Evolutionary conservation across 2,113 vertebrate species (phyloP).

Genomic region (Oophaga pumilio): DNA sequence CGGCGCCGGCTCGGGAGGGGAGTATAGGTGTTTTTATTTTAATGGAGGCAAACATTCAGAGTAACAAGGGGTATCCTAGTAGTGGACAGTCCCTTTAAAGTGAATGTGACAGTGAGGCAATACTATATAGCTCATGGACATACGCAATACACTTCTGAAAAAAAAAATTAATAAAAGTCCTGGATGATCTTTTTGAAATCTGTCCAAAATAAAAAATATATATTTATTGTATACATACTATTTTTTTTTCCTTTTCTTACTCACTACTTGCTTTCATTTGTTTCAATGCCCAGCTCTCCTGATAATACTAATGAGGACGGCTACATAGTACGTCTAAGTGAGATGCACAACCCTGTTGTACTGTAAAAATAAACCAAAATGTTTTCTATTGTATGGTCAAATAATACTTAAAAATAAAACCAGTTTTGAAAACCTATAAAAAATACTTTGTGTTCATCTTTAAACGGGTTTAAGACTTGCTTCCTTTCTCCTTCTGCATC

Average conservation of each 20-base stretch:
- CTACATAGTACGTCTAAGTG: neutral
- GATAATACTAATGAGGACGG: neutral
- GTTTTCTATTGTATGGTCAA: neutral
- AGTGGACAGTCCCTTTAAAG: neutral
- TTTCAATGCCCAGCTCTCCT: neutral
- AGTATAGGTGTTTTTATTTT: no score
- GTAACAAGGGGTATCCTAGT: no score
- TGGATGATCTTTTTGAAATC: neutral
- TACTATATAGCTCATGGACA: neutral
- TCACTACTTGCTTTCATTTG: neutral
- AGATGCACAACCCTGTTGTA: neutral
- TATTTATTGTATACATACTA: no score
- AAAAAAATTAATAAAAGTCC: neutral
- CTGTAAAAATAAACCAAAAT: conserved; percentile 17
- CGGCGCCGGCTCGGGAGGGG: no score
- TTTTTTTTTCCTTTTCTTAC: neutral
- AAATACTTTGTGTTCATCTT: conserved; percentile 50
- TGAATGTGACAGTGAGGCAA: neutral
- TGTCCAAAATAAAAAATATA: no score
- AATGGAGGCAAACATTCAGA: no score
- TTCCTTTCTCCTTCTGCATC: conserved; percentile 23
- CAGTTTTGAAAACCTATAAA: conserved; percentile 14
- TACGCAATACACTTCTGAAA: neutral
- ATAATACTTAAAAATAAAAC: conserved; percentile 10
- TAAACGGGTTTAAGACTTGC: conserved; percentile 47